Base-by-base conservation (phyloP, 2,113 vertebrate genomes). In the Eptatretus burgeri region DNA sequence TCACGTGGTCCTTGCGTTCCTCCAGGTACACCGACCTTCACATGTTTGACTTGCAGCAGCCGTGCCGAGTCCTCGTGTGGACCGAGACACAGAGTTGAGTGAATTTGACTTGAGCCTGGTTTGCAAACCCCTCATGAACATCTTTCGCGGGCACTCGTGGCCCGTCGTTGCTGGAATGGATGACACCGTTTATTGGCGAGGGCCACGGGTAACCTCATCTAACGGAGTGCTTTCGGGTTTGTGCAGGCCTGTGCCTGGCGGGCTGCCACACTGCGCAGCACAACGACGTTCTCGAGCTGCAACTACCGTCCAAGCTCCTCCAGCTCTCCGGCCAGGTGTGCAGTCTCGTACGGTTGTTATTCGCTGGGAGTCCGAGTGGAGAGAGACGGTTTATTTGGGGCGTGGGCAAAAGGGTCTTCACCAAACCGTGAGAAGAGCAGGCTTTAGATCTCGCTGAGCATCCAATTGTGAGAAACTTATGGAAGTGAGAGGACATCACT, bases 31-130 rank as follows among this genome's bases (percentile, higher is more conserved):
- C 68, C 50, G 73, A 73, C 63, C 69, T 78, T 19, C 76, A 78
- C 62, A 69, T 71, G 7, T 78, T 77, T 52, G 71, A 75, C 20
- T 71, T 78, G 5, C 70, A 74, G 4, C 72, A 67, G 41, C 71
- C 76, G 63, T 76, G 74, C 10, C 70, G 74, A 11, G 66, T 76
- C 14, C 71, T 78, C 2, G 76, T 76, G 17, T 78, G 77, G 76
- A 66, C 63, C 27, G 68, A 52, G 13, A 71, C 69, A 19, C 68
- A 67, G 66, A 74, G 77, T 78, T 67, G 69, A 66, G 51, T 18
- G 2, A 20, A 60, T 20, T n/a, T 20, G 56, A 60, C 56, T 17
- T 12, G 56, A 60, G 8, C 16, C 10, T 14, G 52, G 56, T 17
- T 20, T 20, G 56, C 12, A 20, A 11, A 60, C 11, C 2, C 12